Evolutionary conservation across 2,797 vertebrate genomes (phyloP).

Genomic region (Phalloptychus januarius): DNA sequence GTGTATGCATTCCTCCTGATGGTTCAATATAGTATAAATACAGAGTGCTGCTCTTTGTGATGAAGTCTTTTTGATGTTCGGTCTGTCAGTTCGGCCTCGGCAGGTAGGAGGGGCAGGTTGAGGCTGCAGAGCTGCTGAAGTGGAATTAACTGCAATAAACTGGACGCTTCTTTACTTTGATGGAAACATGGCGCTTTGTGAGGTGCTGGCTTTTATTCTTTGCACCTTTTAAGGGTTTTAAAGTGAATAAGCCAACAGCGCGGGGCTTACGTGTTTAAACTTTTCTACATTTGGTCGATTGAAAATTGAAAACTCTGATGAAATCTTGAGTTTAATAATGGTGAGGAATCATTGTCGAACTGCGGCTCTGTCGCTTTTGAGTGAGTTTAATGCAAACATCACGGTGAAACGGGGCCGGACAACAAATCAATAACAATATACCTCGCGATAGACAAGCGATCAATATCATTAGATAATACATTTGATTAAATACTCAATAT

Average conservation of each 20-base stretch:
- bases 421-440: no score
- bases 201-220: not conserved
- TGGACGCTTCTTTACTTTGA: slow-evolving; percentile 8
- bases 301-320: not conserved
- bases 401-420: no score
- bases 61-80: slow-evolving; percentile 24
- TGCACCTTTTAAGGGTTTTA: not conserved
- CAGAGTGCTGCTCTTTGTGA: slow-evolving; percentile 1
- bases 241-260: not conserved
- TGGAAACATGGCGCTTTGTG: not conserved
- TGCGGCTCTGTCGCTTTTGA: not conserved
- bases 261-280: not conserved
- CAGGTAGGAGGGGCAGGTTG: slow-evolving; percentile 5
- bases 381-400: no score
- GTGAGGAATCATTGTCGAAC: not conserved
- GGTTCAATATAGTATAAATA: slow-evolving; percentile 25
- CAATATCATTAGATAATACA: no score
- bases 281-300: not conserved
- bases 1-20: slow-evolving; percentile 12
- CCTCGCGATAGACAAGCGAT: no score
- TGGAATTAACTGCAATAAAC: slow-evolving; percentile 33
- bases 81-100: slow-evolving; percentile 9
- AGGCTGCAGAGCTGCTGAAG: slow-evolving; percentile 12
- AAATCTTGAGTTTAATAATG: not conserved
- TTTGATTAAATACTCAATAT: no score